A percentile compares a stretch with the other conserved stretches of the same genome.
Evolutionary conservation across 2,797 vertebrate species (phyloP).

Genomic region (Paratrypauchen microcephalus): DNA sequence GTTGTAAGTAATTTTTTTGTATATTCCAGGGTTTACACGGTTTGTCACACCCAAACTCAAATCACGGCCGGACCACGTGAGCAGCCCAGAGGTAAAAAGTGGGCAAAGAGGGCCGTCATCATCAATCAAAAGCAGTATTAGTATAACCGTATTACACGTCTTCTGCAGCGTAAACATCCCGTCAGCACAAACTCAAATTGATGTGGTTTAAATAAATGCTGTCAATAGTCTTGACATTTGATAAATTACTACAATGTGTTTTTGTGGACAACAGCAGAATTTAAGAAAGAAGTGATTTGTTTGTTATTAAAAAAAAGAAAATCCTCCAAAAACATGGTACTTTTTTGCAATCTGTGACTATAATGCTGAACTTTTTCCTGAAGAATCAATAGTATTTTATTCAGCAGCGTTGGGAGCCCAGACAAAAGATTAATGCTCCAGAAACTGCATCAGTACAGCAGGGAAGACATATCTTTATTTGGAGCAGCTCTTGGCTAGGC

Average conservation of each 20-base stretch:
- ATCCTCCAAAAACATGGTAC: constrained; percentile 22
- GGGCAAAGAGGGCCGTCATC: not conserved
- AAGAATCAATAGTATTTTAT: constrained; percentile 63
- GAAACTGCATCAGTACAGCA: constrained; percentile 54
- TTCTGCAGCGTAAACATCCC: not conserved
- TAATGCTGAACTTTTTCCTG: constrained; percentile 49
- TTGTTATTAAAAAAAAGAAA: not conserved
- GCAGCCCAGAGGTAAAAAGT: not conserved
- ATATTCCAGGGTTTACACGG: too few relatives aligned
- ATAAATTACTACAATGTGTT: not conserved
- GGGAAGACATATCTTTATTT: constrained; percentile 44
- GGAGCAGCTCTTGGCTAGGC: not conserved
- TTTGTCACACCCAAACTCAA: too few relatives aligned
- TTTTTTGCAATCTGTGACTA: constrained; percentile 30
- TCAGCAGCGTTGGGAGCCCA: constrained; percentile 48
- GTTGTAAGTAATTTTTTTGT: too few relatives aligned
- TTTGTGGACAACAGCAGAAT: not conserved
- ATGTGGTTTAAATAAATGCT: not conserved
- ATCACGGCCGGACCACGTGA: too few relatives aligned
- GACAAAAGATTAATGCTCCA: constrained; percentile 66
- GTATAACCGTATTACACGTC: not conserved
- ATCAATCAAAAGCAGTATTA: constrained; percentile 7
- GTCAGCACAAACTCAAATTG: constrained; percentile 8
- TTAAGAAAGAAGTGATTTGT: constrained; percentile 4
- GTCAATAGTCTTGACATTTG: not conserved